phyloP scores from a whole-genome alignment of 2,797 vertebrate species.

The Anguilla megastoma region DNA sequence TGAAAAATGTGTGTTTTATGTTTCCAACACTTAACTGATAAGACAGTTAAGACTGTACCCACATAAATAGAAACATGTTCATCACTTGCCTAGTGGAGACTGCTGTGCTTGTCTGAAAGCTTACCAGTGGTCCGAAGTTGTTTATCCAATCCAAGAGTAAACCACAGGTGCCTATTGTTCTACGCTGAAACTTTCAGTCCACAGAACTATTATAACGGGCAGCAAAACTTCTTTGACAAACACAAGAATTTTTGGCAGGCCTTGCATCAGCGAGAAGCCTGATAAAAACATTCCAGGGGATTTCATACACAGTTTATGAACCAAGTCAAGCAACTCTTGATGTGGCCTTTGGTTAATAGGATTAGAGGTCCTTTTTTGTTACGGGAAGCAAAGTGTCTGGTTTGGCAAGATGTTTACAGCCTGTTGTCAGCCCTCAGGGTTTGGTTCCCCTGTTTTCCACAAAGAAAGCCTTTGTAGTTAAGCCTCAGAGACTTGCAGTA shows the following conservation, averaged over 20 bases:
- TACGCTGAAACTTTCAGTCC: not conserved
- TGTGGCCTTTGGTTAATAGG: not conserved
- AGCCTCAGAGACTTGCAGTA: constrained; percentile 8
- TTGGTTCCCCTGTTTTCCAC: not conserved
- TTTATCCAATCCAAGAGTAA: not conserved
- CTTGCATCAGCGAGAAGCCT: not conserved
- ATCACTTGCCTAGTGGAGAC: not conserved
- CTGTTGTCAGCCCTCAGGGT: not conserved
- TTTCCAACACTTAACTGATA: not conserved
- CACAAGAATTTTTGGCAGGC: not conserved
- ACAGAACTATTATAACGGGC: not conserved
- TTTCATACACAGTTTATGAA: not conserved
- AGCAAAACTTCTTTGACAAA: not conserved
- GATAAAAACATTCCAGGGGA: not conserved
- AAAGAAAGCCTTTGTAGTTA: not conserved
- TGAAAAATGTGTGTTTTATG: not conserved
- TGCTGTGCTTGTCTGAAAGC: not conserved
- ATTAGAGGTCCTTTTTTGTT: not conserved
- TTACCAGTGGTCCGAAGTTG: not conserved
- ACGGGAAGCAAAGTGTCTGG: not conserved
- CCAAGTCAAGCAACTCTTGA: not conserved
- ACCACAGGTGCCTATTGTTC: not conserved
- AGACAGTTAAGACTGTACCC: not conserved
- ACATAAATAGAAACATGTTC: not conserved
- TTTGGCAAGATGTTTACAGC: not conserved